Evolutionary conservation across 2,888 invertebrate species (phyloP).

Genomic region (Lycocerus yunnanus): DNA sequence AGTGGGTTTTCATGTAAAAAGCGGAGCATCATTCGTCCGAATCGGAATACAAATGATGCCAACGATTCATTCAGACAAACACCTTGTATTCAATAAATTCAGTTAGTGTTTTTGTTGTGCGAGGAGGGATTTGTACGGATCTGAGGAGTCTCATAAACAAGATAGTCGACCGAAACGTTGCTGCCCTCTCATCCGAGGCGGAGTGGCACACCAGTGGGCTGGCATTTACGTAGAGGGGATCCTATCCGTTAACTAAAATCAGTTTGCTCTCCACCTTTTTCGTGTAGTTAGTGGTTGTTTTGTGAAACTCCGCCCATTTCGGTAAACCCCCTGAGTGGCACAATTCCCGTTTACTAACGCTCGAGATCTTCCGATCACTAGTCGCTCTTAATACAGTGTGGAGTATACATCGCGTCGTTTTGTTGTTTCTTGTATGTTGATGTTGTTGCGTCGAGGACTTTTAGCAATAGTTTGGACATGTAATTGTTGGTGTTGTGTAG

Average conservation of each 20-base stretch:
- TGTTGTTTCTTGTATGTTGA: conserved; percentile 40
- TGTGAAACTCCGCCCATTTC: conserved; percentile 42
- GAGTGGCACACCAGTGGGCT: conserved; percentile 32
- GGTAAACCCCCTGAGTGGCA: conserved; percentile 42
- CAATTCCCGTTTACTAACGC: conserved; percentile 48
- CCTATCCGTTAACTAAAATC: conserved; percentile 40
- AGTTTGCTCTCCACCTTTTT: conserved; percentile 45
- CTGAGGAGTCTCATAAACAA: conserved; percentile 57
- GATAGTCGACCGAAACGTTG: conserved; percentile 53
- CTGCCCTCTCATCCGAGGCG: conserved; percentile 41
- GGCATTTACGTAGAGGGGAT: conserved; percentile 42
- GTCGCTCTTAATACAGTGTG: conserved; percentile 54
- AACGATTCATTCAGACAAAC: conserved; percentile 58
- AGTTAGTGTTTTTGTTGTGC: conserved; percentile 57
- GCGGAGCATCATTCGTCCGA: conserved; percentile 56
- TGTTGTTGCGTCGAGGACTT: conserved; percentile 44
- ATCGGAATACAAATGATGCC: conserved; percentile 58
- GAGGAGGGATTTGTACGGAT: conserved; percentile 58
- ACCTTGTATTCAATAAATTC: conserved; percentile 60
- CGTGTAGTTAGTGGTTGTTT: conserved; percentile 49
- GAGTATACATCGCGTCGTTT: conserved; percentile 46
- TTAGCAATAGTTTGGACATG: conserved; percentile 38
- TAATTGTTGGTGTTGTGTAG: conserved; percentile 42
- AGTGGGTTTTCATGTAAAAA: conserved; percentile 59
- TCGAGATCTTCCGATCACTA: conserved; percentile 46